A percentile compares a stretch with the other conserved stretches of the same genome.
phyloP scores from a whole-genome alignment of 2,888 invertebrate species.

The Anoplius nigerrimus region DNA sequence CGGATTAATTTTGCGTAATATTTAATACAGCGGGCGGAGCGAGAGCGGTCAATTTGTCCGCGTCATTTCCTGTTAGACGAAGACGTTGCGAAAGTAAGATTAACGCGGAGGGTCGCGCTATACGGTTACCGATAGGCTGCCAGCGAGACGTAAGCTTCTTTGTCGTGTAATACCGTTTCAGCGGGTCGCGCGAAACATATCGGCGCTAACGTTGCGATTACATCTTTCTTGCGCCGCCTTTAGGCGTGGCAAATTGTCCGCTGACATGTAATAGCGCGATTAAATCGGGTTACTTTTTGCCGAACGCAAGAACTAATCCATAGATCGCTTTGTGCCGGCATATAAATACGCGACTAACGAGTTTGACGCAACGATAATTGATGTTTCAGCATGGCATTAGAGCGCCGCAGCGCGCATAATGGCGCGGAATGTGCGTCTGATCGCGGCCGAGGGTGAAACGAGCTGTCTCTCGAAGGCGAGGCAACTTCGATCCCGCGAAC shows the following conservation, averaged over 20 bases:
- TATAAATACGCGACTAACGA: slow-evolving; percentile 1
- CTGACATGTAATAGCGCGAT: slow-evolving; percentile 43
- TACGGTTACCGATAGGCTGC: background rate
- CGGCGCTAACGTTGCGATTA: slow-evolving; percentile 24
- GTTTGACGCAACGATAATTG: slow-evolving; percentile 5
- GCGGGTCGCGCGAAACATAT: background rate
- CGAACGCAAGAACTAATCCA: slow-evolving; percentile 23
- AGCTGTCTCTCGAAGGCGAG: background rate
- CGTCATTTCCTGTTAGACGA: background rate
- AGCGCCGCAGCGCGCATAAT: background rate
- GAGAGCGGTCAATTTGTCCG: too few relatives aligned
- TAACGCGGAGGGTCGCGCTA: slow-evolving; percentile 30
- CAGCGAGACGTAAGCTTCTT: slow-evolving; percentile 13
- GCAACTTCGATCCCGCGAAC: background rate
- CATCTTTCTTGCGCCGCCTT: slow-evolving; percentile 31
- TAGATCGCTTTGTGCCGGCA: background rate
- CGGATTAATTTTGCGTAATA: too few relatives aligned
- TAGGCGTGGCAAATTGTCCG: slow-evolving; percentile 44
- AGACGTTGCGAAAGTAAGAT: slow-evolving; percentile 31
- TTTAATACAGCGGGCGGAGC: too few relatives aligned
- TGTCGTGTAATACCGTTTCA: slow-evolving; percentile 22
- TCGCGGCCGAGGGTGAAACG: background rate
- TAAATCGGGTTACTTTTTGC: slow-evolving; percentile 37
- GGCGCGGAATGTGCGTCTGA: background rate
- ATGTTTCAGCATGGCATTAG: background rate